Evolutionary conservation across 1,140 invertebrate species (phyloP).

Genomic region (Drosophila ficusphila): DNA sequence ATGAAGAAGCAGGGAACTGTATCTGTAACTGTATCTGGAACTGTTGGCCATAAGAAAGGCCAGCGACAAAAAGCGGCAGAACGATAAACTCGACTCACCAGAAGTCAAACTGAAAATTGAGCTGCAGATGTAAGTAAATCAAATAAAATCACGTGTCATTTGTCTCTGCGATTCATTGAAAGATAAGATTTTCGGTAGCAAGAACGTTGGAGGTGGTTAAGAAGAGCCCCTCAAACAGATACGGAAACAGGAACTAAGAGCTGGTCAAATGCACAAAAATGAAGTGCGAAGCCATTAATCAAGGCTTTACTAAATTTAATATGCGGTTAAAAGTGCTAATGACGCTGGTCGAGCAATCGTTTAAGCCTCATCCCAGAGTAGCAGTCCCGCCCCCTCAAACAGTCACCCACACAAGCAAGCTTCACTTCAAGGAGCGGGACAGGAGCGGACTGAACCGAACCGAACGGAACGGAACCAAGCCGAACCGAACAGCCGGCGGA

Average conservation of each 20-base stretch:
- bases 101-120: slow-evolving; percentile 82
- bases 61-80: slow-evolving; percentile 39
- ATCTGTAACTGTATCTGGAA: slow-evolving; percentile 53
- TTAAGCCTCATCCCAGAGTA: slow-evolving; percentile 47
- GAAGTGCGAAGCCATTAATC: slow-evolving; percentile 69
- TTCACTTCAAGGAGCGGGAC: slow-evolving; percentile 14
- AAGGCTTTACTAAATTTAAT: slow-evolving; percentile 79
- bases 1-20: slow-evolving; percentile 42
- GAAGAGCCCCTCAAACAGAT: background rate
- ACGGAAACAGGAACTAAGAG: slow-evolving; percentile 9
- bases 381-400: slow-evolving; percentile 40
- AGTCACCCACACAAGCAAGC: slow-evolving; percentile 15
- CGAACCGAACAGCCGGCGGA: slow-evolving; percentile 24
- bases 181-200: slow-evolving; percentile 77
- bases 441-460: slow-evolving; percentile 21
- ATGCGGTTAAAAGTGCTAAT: slow-evolving; percentile 83
- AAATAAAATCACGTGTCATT: slow-evolving; percentile 83
- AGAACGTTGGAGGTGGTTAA: background rate
- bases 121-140: slow-evolving; percentile 83
- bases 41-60: slow-evolving; percentile 69
- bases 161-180: slow-evolving; percentile 74
- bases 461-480: slow-evolving; percentile 8
- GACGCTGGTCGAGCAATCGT: slow-evolving; percentile 73
- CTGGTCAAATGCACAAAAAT: slow-evolving; percentile 54
- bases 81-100: slow-evolving; percentile 46